Base-by-base conservation (phyloP, 2,113 vertebrate species). In the Psophia crepitans region DNA sequence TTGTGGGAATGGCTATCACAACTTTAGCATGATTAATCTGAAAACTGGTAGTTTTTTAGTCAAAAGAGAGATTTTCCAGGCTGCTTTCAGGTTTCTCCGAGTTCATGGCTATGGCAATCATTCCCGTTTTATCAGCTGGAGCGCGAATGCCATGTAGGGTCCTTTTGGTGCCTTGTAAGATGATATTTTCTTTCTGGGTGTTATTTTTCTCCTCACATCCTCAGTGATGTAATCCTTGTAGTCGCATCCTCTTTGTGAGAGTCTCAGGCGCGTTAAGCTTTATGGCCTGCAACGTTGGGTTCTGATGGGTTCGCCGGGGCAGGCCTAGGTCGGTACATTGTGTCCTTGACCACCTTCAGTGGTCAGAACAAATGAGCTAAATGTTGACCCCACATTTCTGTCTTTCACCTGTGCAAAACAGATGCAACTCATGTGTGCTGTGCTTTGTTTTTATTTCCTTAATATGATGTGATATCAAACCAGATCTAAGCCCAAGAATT, bases 191-290 rank as follows among this genome's bases (percentile, higher is more conserved):
- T 56, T 61, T 48, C 41, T 61, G 3, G 24, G 26, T 54, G 53
- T 19, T 21, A 8, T 6, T 26, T 32, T 32, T 24, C 65, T 12
- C 22, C 48, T 41, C 7, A 13, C 30, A 8, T 15, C 14, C 33
- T 64, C 22, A 10, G 27, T 26, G 77, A 18, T 33, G 17, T 11
- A 13, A 6, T 37, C 28, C 28, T 77, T 15, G 4, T 9, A 14
- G 64, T 32, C 2, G 2, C 41, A 35, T 43, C 11, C 11, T 33
- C 41, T 43, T 24, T n/a, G 30, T 18, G 35, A 54, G 35, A 49
- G 19, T n/a, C 15, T 49, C 2, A 0, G 22, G 19, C 2, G 1
- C 0, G 2, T 71, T 27, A 3, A 1, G n/a, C 18, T 37, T 14
- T 14, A 3, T 5, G 41, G 23, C 43, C 57, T 19, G 64, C 1